Evolutionary conservation across 2,888 invertebrate genomes (phyloP), one percentile per base, ranked within the genome.

Genomic region (Gerris lacustris): DNA sequence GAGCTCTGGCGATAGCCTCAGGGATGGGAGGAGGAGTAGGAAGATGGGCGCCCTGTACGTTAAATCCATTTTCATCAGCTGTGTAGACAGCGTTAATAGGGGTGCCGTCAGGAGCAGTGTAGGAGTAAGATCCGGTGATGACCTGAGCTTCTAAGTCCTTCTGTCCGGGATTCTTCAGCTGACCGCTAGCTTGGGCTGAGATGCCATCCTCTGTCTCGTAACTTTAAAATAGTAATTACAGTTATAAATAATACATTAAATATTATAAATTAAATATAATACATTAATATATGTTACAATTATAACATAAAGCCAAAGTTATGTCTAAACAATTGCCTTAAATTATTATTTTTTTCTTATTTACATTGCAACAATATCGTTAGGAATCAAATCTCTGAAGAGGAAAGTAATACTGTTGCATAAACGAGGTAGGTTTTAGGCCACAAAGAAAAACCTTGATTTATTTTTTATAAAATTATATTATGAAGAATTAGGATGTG

Each of bases 121-220:
- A 91, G 0, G 89, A 85, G 78, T 86, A 90, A 67, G 88, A 88
- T 64, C 91, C 91, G 79, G 89, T 88, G 6, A 89, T 88, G 2
- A 80, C 77, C 76, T 86, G 88, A 1, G 71, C 73, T 63, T 73
- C 89, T 5, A 55, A 15, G 77, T 88, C 86, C 79, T 89, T 89
- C 76, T 89, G 89, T 77, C 89, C 88, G 67, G 85, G 82, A 81
- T 90, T 89, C 63, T 83, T 84, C 55, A 89, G 73, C 7, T 84
- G 88, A 6, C 89, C 89, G 73, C 84, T 83, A 77, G 89, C 89
- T 76, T 88, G 85, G 0, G 86, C 88, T 11, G 83, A 83, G 73
- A 90, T 90, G 9, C 89, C 89, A 77, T 90, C 89, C 45, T 86
- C 88, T 69, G 89, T 88, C 80, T 89, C 88, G 76, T 88, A 90